phyloP scores from a whole-genome alignment of 2,888 invertebrate species.

The Octodonta nipae region DNA sequence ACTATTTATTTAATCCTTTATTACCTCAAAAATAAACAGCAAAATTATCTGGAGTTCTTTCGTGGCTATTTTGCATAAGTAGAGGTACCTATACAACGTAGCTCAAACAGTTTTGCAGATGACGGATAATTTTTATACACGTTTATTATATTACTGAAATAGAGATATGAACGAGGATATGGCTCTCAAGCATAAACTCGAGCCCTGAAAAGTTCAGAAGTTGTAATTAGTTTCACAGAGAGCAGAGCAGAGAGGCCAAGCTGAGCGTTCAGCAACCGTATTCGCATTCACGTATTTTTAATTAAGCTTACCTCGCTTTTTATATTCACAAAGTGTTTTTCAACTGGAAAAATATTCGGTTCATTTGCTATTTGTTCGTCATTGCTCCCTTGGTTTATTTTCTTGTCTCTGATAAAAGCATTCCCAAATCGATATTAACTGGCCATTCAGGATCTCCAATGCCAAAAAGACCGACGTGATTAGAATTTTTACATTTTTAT shows the following conservation, averaged over 20 bases:
- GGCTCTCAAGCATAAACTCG: constrained; percentile 27
- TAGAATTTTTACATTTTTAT: too few relatives aligned
- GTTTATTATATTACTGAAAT: constrained; percentile 3
- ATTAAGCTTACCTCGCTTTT: constrained; percentile 35
- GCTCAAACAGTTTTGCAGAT: constrained; percentile 1
- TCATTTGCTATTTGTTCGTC: constrained; percentile 33
- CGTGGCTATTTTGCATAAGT: too few relatives aligned
- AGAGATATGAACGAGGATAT: constrained; percentile 3
- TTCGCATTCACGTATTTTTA: constrained; percentile 33
- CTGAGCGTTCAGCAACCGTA: too few relatives aligned
- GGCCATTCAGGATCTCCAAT: constrained; percentile 14
- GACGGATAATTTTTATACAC: constrained; percentile 2
- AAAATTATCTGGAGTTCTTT: too few relatives aligned
- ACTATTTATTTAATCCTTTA: too few relatives aligned
- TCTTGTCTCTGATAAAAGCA: constrained; percentile 28
- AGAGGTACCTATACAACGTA: too few relatives aligned
- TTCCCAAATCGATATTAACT: constrained; percentile 21
- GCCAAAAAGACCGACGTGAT: too few relatives aligned
- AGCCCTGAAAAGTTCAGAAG: constrained; percentile 32
- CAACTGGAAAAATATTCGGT: constrained; percentile 35
- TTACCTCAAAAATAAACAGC: too few relatives aligned
- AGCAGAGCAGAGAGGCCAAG: too few relatives aligned
- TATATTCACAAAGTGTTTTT: constrained; percentile 35
- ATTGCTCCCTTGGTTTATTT: constrained; percentile 30
- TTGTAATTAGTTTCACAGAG: constrained; percentile 33